A percentile compares a stretch with the other conserved stretches of the same genome.
Conservation (phyloP, 2,113 vertebrate species). For the Artemisiospiza belli region DNA sequence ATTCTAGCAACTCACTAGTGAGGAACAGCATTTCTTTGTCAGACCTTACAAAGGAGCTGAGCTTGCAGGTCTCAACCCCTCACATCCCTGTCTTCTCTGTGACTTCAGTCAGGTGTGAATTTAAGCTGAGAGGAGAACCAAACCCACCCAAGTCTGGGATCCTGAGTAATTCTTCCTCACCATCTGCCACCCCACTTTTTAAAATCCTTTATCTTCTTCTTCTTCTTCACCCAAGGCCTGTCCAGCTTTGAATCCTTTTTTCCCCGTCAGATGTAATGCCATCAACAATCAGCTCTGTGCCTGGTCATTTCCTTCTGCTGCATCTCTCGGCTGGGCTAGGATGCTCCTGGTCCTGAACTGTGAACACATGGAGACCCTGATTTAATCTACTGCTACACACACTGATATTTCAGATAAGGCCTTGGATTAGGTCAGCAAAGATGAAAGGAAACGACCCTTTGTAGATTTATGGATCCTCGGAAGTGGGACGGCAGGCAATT, state of each 20-base stretch:
- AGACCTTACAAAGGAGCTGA: neutral
- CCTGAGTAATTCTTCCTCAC: neutral
- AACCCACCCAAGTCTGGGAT: neutral
- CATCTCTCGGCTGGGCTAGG: neutral
- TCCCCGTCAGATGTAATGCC: neutral
- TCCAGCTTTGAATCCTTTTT: neutral
- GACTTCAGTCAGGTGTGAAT: conserved; percentile 19
- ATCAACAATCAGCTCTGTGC: neutral
- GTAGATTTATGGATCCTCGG: neutral
- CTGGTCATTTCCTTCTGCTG: conserved; percentile 2
- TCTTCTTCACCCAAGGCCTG: neutral
- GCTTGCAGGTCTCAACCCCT: neutral
- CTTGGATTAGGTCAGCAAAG: neutral
- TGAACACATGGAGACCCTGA: neutral
- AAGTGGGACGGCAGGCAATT: neutral
- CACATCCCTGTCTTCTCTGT: neutral
- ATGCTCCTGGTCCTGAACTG: neutral
- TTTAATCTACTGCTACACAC: neutral
- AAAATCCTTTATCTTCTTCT: neutral
- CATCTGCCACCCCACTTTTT: neutral
- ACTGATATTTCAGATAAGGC: neutral
- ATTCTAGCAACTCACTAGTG: neutral
- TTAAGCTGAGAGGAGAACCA: neutral
- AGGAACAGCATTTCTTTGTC: neutral
- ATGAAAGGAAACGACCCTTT: neutral